Percentiles rank a stretch among this genome's conserved stretches.
These are phyloP conservation scores for Dendroctonus ponderosae DNA, from an alignment of 1,140 invertebrate species.

Conservation along the genomic window DNA sequence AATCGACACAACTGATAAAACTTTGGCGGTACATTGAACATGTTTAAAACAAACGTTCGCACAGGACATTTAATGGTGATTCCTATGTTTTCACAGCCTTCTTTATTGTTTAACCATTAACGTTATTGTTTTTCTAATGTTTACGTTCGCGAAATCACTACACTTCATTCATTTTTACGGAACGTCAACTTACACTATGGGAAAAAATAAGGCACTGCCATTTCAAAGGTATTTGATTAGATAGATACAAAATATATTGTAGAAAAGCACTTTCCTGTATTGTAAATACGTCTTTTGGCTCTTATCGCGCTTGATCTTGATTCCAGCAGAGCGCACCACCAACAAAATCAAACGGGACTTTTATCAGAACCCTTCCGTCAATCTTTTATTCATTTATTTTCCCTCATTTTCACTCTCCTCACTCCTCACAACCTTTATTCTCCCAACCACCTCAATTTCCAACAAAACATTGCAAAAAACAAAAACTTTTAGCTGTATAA, in stretches of 20 bases:
- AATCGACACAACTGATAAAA: conserved; percentile 66
- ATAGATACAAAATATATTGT: conserved; percentile 11
- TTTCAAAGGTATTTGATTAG: conserved; percentile 35
- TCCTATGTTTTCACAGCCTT: conserved; percentile 42
- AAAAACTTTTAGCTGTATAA: neutral
- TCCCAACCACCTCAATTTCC: neutral
- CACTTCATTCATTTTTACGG: conserved; percentile 19
- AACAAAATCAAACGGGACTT: conserved; percentile 35
- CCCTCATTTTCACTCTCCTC: neutral
- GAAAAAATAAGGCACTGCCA: conserved; percentile 50
- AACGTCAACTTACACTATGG: conserved; percentile 31
- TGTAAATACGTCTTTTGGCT: conserved; percentile 32
- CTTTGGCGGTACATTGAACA: conserved; percentile 67
- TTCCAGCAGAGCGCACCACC: conserved; percentile 17
- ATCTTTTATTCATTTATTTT: neutral
- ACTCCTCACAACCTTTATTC: neutral
- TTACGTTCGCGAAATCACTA: conserved; percentile 33
- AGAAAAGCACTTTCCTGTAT: conserved; percentile 34
- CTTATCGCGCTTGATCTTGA: conserved; percentile 35
- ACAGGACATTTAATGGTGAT: conserved; percentile 40
- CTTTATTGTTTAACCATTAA: conserved; percentile 38
- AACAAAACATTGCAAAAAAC: conserved; percentile 3
- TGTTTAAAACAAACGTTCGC: conserved; percentile 54
- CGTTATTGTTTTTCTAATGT: conserved; percentile 34
- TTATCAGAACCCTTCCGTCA: neutral